Evolutionary conservation across 2,113 vertebrate genomes (phyloP).

Genomic region (Elephas maximus): DNA sequence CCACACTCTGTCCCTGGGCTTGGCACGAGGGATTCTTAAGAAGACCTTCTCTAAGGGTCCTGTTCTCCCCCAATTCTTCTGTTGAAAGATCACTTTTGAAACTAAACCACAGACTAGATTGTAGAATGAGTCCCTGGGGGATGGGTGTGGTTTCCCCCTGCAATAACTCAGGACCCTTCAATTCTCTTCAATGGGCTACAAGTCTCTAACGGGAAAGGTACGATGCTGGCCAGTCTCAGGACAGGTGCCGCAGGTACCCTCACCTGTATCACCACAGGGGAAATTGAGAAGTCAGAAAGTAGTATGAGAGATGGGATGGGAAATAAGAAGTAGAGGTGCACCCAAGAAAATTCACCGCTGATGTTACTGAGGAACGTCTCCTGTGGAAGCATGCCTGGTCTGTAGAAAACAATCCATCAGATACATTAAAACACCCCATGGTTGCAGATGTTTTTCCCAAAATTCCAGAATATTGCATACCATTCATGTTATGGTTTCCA

Average conservation of each 20-base stretch:
- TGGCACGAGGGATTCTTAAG: not conserved
- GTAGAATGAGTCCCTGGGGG: not conserved
- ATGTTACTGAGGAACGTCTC: not conserved
- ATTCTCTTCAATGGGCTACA: not conserved
- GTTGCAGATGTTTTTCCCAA: not conserved
- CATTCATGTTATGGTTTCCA: not conserved
- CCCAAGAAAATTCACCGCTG: not conserved
- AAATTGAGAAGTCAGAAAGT: not conserved
- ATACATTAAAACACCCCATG: not conserved
- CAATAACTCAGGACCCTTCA: not conserved
- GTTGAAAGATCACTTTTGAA: not conserved
- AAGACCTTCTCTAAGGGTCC: not conserved
- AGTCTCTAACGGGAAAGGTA: not conserved
- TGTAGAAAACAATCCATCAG: not conserved
- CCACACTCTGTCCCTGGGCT: not conserved
- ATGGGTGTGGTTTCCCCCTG: not conserved
- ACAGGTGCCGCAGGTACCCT: not conserved
- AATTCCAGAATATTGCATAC: conserved; percentile 25
- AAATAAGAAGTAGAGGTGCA: not conserved
- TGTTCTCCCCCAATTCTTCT: not conserved
- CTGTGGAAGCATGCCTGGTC: not conserved
- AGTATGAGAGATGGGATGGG: not conserved
- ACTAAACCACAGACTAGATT: not conserved
- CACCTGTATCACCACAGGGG: not conserved
- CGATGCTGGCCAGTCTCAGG: not conserved